Conservation (phyloP, 2,113 vertebrate genomes). For the human (Homo sapiens) region GRCh38 chr18:74818001-74818500, state of each 20-base stretch:
- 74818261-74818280: rapidly evolving
- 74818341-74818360: not conserved
- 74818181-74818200: not conserved
- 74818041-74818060: not conserved
- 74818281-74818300: not conserved
- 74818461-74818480: not conserved
- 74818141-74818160: too few relatives aligned
- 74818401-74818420: not conserved
- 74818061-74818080: not conserved
- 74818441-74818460: not conserved
- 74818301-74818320: not conserved
- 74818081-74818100: not conserved
- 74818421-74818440: not conserved
- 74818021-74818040: not conserved
- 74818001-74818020: not conserved
- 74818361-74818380: not conserved
- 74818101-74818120: too few relatives aligned
- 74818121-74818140: not conserved
- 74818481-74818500: not conserved
- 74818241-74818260: rapidly evolving
- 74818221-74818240: rapidly evolving
- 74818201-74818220: not conserved
- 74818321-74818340: not conserved
- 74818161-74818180: rapidly evolving
- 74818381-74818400: not conserved